phyloP scores from a whole-genome alignment of 1,140 invertebrate species.

The Saxidomus purpurata region DNA sequence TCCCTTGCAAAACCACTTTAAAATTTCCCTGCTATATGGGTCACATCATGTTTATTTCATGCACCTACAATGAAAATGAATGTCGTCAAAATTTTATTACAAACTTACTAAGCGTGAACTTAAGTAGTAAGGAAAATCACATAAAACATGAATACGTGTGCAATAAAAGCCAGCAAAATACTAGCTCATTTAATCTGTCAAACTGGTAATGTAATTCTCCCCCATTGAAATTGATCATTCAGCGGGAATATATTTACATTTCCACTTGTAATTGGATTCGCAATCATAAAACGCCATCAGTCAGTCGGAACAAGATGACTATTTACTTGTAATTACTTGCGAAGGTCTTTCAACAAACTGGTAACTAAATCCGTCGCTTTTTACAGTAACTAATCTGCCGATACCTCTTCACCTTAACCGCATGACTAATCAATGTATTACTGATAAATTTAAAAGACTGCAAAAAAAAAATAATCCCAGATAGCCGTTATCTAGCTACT shows the following conservation, averaged over 20 bases:
- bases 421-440: no score
- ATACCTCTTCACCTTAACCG: background rate
- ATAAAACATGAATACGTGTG: background rate
- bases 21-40: no score
- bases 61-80: background rate
- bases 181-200: background rate
- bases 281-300: background rate
- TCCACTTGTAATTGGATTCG: constrained; percentile 25
- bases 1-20: no score
- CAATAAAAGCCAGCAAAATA: constrained; percentile 12
- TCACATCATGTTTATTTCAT: constrained; percentile 6
- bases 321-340: constrained; percentile 34
- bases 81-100: constrained; percentile 15
- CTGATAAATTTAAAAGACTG: no score
- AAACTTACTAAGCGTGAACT: constrained; percentile 22
- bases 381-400: background rate
- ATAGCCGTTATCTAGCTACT: no score
- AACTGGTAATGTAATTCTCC: background rate
- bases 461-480: no score
- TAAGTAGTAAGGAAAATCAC: background rate
- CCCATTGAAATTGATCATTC: constrained; percentile 43
- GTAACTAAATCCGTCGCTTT: constrained; percentile 8
- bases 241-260: constrained; percentile 38
- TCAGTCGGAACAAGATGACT: background rate
- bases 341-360: background rate